Percentiles rank a stretch among this genome's conserved stretches.
Evolutionary conservation across 2,797 vertebrate species (phyloP).

Genomic region (Crypturellus tataupa): DNA sequence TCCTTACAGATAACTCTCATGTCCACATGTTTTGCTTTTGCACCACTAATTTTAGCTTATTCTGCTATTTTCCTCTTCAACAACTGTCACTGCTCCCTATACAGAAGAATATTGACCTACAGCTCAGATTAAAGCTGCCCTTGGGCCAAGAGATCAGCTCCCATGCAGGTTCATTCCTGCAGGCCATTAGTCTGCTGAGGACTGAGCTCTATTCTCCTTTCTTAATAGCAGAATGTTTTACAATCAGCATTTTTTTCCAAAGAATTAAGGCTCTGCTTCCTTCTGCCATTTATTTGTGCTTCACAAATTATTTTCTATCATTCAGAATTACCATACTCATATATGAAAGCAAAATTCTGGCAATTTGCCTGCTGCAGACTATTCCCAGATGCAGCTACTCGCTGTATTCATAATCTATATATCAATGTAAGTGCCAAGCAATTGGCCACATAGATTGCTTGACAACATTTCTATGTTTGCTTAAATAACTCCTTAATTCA

Average conservation of each 20-base stretch:
- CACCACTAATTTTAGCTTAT: background rate
- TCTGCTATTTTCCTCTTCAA: background rate
- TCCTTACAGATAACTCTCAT: too few relatives aligned
- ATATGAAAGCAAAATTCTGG: background rate
- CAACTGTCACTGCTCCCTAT: rapidly evolving
- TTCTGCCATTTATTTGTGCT: background rate
- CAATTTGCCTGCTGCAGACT: background rate
- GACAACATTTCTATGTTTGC: background rate
- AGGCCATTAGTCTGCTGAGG: background rate
- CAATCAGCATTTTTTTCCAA: background rate
- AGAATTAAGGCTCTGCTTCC: background rate
- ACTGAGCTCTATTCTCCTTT: background rate
- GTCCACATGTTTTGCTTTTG: background rate
- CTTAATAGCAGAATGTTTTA: background rate
- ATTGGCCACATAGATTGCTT: background rate
- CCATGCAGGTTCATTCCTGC: background rate
- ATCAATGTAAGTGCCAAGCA: background rate
- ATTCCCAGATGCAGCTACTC: background rate
- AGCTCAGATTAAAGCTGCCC: background rate
- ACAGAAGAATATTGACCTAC: rapidly evolving
- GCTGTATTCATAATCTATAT: background rate
- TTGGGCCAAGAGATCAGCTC: background rate
- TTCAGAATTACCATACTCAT: background rate
- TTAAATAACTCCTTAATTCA: background rate
- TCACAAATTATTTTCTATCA: background rate